Evolutionary conservation across 2,888 invertebrate species (phyloP).

Genomic region (Coelinius sp.): DNA sequence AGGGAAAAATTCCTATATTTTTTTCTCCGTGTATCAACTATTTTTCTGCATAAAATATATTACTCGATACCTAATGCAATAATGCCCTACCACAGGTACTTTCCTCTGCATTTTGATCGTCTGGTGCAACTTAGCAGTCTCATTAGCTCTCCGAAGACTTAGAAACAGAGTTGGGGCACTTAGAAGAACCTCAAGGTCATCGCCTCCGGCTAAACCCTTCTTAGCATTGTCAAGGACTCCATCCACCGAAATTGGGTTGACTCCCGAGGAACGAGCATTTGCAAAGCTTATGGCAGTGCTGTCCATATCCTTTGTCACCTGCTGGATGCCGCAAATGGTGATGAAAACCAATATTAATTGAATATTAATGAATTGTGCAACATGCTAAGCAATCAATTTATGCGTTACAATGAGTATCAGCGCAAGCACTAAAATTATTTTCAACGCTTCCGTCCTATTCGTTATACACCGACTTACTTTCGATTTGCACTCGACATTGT

Average conservation of each 20-base stretch:
- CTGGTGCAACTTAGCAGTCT: slow-evolving; percentile 87
- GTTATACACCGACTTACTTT: neutral
- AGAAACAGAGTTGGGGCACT: slow-evolving; percentile 62
- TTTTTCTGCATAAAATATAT: neutral
- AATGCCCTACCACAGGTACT: slow-evolving; percentile 73
- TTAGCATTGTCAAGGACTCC: slow-evolving; percentile 55
- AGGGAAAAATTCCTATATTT: too few relatives aligned
- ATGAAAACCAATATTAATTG: slow-evolving; percentile 54
- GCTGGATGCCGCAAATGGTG: slow-evolving; percentile 93
- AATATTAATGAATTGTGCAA: neutral
- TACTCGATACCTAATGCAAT: neutral
- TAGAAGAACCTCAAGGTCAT: slow-evolving; percentile 63
- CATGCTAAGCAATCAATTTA: neutral
- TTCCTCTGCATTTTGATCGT: slow-evolving; percentile 82
- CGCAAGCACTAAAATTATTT: neutral
- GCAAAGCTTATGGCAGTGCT: slow-evolving; percentile 88
- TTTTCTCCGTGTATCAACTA: neutral
- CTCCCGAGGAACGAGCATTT: slow-evolving; percentile 88
- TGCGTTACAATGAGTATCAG: neutral
- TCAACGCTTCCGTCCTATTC: neutral
- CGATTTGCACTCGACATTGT: neutral
- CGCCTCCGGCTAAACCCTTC: slow-evolving; percentile 63
- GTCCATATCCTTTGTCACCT: slow-evolving; percentile 85
- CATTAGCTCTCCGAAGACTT: slow-evolving; percentile 80
- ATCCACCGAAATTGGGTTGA: slow-evolving; percentile 67